phyloP scores from a whole-genome alignment of 1,140 invertebrate species.

The Neotoxoptera formosana region DNA sequence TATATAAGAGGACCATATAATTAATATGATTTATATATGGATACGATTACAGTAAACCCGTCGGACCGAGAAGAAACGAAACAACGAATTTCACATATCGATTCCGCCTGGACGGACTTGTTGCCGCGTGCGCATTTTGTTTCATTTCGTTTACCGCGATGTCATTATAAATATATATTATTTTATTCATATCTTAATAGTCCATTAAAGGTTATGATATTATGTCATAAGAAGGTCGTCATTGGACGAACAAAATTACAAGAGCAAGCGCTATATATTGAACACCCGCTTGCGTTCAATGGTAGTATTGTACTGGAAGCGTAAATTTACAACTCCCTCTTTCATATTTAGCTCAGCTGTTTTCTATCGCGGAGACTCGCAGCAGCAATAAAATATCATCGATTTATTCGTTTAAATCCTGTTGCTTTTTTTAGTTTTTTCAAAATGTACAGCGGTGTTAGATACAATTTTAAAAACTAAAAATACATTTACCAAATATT shows the following conservation, averaged over 20 bases:
- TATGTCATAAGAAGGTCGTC: neutral
- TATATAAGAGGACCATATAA: neutral
- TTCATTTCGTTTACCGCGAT: neutral
- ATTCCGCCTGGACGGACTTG: neutral
- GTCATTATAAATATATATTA: neutral
- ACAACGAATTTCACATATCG: neutral
- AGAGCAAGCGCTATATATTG: neutral
- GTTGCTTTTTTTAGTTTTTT: too few relatives aligned
- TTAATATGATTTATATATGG: neutral
- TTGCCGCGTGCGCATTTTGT: too few relatives aligned
- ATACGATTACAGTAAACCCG: neutral
- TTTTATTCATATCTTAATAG: neutral
- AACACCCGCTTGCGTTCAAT: neutral
- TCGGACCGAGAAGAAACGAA: neutral
- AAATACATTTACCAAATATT: too few relatives aligned
- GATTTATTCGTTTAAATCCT: too few relatives aligned
- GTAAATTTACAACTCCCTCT: neutral
- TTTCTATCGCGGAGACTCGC: neutral
- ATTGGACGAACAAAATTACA: too few relatives aligned
- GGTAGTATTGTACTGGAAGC: neutral
- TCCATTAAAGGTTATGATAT: neutral
- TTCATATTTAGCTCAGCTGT: neutral
- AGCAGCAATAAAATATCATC: too few relatives aligned
- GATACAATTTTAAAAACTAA: too few relatives aligned
- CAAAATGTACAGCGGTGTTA: too few relatives aligned